phyloP scores from a whole-genome alignment of 2,113 vertebrate species.

The Amphiprion ocellaris region DNA sequence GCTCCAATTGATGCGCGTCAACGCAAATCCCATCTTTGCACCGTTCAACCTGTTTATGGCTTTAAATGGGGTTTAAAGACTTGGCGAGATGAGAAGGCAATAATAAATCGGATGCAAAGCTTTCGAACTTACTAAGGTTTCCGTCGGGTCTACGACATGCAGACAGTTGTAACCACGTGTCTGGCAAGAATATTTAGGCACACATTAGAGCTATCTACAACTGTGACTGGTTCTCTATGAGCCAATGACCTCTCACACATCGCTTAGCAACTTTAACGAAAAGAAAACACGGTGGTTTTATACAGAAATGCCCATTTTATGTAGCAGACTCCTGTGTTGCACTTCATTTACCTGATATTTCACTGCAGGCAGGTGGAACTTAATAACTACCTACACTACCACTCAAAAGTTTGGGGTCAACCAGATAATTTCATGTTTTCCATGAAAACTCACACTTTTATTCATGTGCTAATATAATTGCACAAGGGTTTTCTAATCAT shows the following conservation, averaged over 20 bases:
- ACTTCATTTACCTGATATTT: conserved; percentile 27
- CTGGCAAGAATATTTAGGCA: conserved; percentile 47
- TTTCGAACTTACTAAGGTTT: conserved; percentile 45
- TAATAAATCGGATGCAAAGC: conserved; percentile 58
- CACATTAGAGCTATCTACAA: conserved; percentile 50
- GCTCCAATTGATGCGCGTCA: conserved; percentile 48
- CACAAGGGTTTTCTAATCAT: too few species aligned
- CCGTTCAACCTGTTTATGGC: conserved; percentile 56
- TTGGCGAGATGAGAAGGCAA: conserved; percentile 50
- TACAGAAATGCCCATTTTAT: conserved; percentile 18
- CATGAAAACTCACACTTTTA: too few species aligned
- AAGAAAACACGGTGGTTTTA: conserved; percentile 25
- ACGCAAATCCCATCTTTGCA: conserved; percentile 50
- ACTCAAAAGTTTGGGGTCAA: too few species aligned
- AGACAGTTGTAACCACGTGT: conserved; percentile 48
- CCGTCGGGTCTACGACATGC: conserved; percentile 53
- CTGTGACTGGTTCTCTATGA: conserved; percentile 39
- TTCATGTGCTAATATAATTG: too few species aligned
- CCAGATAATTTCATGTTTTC: too few species aligned
- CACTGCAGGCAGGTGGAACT: conserved; percentile 1
- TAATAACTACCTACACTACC: not conserved
- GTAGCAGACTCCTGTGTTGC: conserved; percentile 16
- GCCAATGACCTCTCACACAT: conserved; percentile 18
- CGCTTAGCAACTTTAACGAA: not conserved
- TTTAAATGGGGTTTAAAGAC: conserved; percentile 75